phyloP scores from a whole-genome alignment of 2,888 invertebrate species.

The Acanthosepion esculentum region DNA sequence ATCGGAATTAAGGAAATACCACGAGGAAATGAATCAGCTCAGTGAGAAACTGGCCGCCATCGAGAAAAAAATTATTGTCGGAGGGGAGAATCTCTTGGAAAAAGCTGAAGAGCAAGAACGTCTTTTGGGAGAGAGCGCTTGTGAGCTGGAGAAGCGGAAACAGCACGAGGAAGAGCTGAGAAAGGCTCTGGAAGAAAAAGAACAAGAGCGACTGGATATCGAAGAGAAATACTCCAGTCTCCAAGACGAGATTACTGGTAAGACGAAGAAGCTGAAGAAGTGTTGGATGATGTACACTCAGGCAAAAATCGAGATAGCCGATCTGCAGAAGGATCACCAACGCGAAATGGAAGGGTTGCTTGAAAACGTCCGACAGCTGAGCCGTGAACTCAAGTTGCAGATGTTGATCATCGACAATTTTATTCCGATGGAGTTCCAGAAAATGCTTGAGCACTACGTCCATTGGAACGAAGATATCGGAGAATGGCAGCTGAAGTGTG shows the following conservation, averaged over 20 bases:
- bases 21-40: slow-evolving; percentile 85
- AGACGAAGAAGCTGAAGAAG: slow-evolving; percentile 92
- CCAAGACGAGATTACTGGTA: slow-evolving; percentile 94
- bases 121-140: slow-evolving; percentile 88
- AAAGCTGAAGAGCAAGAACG: slow-evolving; percentile 95
- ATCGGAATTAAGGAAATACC: slow-evolving; percentile 83
- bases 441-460: slow-evolving; percentile 89
- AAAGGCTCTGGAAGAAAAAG: slow-evolving; percentile 89
- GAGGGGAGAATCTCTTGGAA: slow-evolving; percentile 97
- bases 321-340: slow-evolving; percentile 91
- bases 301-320: slow-evolving; percentile 78
- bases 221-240: slow-evolving; percentile 95
- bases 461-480: slow-evolving; percentile 99
- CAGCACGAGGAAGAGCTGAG: slow-evolving; percentile 87
- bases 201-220: slow-evolving; percentile 92
- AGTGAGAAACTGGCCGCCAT: slow-evolving; percentile 88
- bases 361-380: slow-evolving; percentile 92
- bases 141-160: slow-evolving; percentile 78
- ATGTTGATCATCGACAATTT: slow-evolving; percentile 92
- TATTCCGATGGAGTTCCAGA: slow-evolving; percentile 94
- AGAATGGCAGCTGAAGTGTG: slow-evolving; percentile 97
- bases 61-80: slow-evolving; percentile 96
- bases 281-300: slow-evolving; percentile 89
- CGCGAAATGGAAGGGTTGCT: slow-evolving; percentile 96
- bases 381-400: slow-evolving; percentile 91